Base-by-base conservation (phyloP, 2,797 vertebrate species). In the Tolypeutes matacus region DNA sequence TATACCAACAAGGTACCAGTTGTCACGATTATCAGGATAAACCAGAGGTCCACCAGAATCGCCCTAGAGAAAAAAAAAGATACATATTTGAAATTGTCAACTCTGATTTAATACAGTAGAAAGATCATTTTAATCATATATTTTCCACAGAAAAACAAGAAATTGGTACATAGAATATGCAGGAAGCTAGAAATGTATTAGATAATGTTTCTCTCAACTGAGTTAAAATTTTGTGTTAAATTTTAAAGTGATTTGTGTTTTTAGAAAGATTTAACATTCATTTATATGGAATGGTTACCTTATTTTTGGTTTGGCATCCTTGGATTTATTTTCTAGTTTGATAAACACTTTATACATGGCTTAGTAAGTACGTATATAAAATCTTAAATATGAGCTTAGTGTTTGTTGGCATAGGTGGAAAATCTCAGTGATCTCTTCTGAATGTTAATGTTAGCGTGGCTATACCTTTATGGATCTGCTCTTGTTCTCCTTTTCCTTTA, bases 31-130 rank as follows among this genome's bases (percentile, higher is more conserved):
- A 92, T 98, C 97, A 0, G 58, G 87, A 0, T 98, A 97, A 64
- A 99, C 98, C 96, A 99, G 89, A 75, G 98, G 98, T 53, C 98
- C 98, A 81, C 98, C 98, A 91, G 98, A 98, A 88, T 99, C 98
- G 53, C 98, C 98, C 98, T 99, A 83, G 78, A 77, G 89, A 69
- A 60, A 97, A 92, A 92, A 97, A 81, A 90, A 93, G 93, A 91
- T 29, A 14, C 3, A 58, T 39, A 80, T 60, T 89, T 86, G 18
- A 86, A 73, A 65, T 49, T 62, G 10, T 80, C 76, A 62, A 81
- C 5, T 90, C 2, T 23, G 80, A 62, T 73, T 85, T 58, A 91
- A 83, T 77, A 89, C 27, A 88, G 1, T 42, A 73, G 51, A 3
- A 91, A 75, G 4, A 14, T 84, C 46, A 95, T 78, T 89, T 10